Percentiles rank a stretch among this genome's conserved stretches.
Evolutionary conservation across 1,140 invertebrate genomes (phyloP).

Genomic region (Caenorhabditis remanei): DNA sequence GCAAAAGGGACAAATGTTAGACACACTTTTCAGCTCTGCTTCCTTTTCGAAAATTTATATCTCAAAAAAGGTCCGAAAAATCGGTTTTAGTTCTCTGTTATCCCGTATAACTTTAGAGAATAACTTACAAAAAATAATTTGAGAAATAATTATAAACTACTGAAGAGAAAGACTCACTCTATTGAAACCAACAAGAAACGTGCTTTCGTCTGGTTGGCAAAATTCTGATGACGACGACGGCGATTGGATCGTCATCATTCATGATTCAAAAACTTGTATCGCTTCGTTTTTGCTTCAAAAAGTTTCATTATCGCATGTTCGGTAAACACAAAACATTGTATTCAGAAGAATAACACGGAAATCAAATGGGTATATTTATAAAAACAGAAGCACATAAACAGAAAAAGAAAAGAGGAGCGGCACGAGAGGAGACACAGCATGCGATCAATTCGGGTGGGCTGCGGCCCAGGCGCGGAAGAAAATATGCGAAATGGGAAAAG

Average conservation of each 20-base stretch:
- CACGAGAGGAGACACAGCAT: background rate
- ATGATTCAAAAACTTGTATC: conserved; percentile 22
- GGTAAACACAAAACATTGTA: background rate
- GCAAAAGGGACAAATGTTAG: too few relatives aligned
- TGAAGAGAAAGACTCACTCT: background rate
- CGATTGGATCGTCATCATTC: conserved; percentile 46
- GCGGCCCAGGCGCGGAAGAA: conserved; percentile 18
- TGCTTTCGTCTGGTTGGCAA: conserved; percentile 51
- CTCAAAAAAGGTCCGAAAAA: too few relatives aligned
- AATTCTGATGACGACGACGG: conserved; percentile 6
- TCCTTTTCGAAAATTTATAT: too few relatives aligned
- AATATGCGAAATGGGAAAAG: conserved; percentile 24
- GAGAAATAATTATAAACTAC: background rate
- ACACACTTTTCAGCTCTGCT: too few relatives aligned
- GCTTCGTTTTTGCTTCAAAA: conserved; percentile 23
- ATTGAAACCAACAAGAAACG: conserved; percentile 40
- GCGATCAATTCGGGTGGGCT: conserved; percentile 25
- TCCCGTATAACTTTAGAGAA: background rate
- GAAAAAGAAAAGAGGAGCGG: conserved; percentile 4
- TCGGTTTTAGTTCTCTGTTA: too few relatives aligned
- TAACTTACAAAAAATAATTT: background rate
- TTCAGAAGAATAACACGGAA: background rate
- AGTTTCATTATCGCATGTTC: too few relatives aligned
- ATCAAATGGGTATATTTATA: background rate
- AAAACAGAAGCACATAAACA: background rate